Conservation (phyloP, 2,797 vertebrate species). For the Cottoperca gobio region DNA sequence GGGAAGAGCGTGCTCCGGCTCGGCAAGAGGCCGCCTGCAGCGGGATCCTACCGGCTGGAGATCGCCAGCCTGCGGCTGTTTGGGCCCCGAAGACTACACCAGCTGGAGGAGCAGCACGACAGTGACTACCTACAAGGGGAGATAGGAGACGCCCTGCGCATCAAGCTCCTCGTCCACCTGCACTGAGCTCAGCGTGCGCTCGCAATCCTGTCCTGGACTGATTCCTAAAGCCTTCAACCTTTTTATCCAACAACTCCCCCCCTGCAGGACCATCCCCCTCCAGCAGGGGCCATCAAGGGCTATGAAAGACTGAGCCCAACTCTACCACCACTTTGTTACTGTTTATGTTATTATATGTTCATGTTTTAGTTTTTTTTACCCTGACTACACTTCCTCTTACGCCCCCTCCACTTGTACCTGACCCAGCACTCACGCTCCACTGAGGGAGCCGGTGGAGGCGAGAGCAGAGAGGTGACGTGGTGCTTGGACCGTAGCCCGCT, state of each 20-base stretch:
- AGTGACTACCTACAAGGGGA: conserved; percentile 90
- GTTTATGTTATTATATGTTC: conserved; percentile 77
- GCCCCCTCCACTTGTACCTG: conserved; percentile 33
- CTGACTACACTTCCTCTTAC: conserved; percentile 43
- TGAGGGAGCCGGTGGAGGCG: conserved; percentile 60
- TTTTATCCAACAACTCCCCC: conserved; percentile 51
- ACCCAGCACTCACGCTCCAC: conserved; percentile 63
- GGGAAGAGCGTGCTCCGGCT: conserved; percentile 90
- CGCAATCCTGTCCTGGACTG: conserved; percentile 71
- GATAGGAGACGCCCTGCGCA: conserved; percentile 88
- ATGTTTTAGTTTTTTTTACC: conserved; percentile 59
- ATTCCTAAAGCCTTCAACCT: conserved; percentile 55
- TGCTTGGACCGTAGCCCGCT: conserved; percentile 60
- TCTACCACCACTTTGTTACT: conserved; percentile 81
- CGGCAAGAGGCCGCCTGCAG: conserved; percentile 80
- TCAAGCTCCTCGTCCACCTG: conserved; percentile 93
- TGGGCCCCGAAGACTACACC: conserved; percentile 84
- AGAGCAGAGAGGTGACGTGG: conserved; percentile 74
- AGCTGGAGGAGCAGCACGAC: conserved; percentile 88
- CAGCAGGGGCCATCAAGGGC: conserved; percentile 63
- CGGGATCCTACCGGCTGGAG: conserved; percentile 90
- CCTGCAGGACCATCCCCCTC: conserved; percentile 64
- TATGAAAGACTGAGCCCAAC: conserved; percentile 79
- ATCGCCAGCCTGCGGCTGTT: conserved; percentile 90
- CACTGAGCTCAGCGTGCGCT: conserved; percentile 80